Evolutionary conservation across 2,797 vertebrate genomes (phyloP), one percentile per base, ranked within the genome.

Genomic region (Synanceia verrucosa): DNA sequence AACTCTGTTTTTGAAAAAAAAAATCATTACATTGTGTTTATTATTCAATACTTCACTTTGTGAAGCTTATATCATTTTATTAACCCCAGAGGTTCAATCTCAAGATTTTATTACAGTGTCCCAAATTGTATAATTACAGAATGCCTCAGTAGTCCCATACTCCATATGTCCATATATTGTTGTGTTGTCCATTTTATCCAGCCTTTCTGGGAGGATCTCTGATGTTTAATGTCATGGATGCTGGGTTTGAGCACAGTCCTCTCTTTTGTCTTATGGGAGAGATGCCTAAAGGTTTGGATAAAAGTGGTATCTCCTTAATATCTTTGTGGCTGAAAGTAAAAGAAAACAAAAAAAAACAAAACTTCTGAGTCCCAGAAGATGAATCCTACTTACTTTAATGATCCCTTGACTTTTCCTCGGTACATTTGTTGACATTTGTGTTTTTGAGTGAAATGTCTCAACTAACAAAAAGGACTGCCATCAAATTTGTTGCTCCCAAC

Each of bases 1-100:
- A 26, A 48, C 41, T 63, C 44, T 33, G n/a, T 50, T 64, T 70
- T 18, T 3, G 23, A 63, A 43, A 51, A 63, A 65, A 41, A 21
- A 19, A 16, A 36, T 29, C 64, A 37, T 63, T 51, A 57, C 29
- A 55, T 65, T 59, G 33, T 55, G 31, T 60, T 33, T 36, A 37
- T 36, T 50, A 33, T 47, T 71, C 55, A 31, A 19, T 48, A 31
- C 36, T n/a, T 56, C 8, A 28, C 44, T 63, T 14, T 50, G 41
- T 37, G 51, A 48, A 36, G 21, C 4, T 37, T 6, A 59, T 18
- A 36, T 43, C 5, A 2, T 55, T 71, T 37, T 43, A 55, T 31
- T 16, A 41, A 19, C 16, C 14, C 51, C 9, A 46, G 5, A 62
- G 55, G 4, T 59, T 59, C 37, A 64, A 23, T 31, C 26, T 13